Evolutionary conservation across 2,113 vertebrate genomes (phyloP).

Genomic region (Tetraodon nigroviridis): DNA sequence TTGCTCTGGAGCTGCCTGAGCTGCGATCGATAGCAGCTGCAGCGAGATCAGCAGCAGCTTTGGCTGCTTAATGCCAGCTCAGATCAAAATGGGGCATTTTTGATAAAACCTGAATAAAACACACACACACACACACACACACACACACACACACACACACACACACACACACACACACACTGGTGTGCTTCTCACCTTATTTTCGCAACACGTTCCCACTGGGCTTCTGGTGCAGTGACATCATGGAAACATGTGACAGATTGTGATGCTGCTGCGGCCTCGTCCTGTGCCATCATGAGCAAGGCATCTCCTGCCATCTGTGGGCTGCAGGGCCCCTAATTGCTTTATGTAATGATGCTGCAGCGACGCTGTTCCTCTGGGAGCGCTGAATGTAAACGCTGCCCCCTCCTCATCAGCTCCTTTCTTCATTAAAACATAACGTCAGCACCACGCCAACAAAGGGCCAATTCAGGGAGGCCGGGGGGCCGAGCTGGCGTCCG

Average conservation of each 20-base stretch:
- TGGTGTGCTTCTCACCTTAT: background rate
- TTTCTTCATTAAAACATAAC: slow-evolving; percentile 68
- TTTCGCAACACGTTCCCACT: slow-evolving; percentile 56
- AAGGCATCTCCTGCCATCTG: slow-evolving; percentile 56
- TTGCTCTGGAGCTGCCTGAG: too few relatives aligned
- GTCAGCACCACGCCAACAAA: slow-evolving; percentile 66
- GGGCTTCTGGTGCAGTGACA: slow-evolving; percentile 47
- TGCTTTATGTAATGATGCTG: slow-evolving; percentile 72
- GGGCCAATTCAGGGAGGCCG: slow-evolving; percentile 56
- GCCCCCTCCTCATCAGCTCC: slow-evolving; percentile 61
- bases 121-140: too few relatives aligned
- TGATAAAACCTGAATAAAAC: too few relatives aligned
- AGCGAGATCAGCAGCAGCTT: too few relatives aligned
- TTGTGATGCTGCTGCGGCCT: slow-evolving; percentile 42
- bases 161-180: too few relatives aligned
- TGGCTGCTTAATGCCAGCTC: too few relatives aligned
- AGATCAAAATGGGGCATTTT: too few relatives aligned
- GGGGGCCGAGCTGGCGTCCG: slow-evolving; percentile 19
- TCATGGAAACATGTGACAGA: slow-evolving; percentile 58
- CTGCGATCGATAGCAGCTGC: too few relatives aligned
- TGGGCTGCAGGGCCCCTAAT: slow-evolving; percentile 62
- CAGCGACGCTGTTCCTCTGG: slow-evolving; percentile 52
- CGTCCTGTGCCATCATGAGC: slow-evolving; percentile 48
- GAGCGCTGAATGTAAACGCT: slow-evolving; percentile 60
- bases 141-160: too few relatives aligned